These are phyloP conservation scores for Ptiloglossa arizonensis DNA, from an alignment of 1,140 invertebrate species.

Conservation along the genomic window DNA sequence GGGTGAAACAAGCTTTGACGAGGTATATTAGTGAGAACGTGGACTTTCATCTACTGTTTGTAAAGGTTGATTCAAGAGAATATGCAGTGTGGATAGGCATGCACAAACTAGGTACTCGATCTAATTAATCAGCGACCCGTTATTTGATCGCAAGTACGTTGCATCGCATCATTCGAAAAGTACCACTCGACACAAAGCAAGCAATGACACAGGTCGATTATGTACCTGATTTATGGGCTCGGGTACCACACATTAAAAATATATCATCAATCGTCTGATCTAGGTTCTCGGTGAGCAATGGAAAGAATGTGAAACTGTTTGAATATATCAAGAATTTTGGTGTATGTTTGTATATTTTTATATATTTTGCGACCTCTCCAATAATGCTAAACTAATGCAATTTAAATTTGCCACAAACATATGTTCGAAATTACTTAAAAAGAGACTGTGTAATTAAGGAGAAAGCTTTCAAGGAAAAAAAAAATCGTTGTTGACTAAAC, in stretches of 20 bases:
- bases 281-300: neutral
- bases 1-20: slow-evolving; percentile 8
- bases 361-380: no score
- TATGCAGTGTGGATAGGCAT: slow-evolving; percentile 49
- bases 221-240: slow-evolving; percentile 14
- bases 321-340: no score
- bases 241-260: slow-evolving; percentile 10
- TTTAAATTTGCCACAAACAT: no score
- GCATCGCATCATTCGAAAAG: slow-evolving; percentile 68
- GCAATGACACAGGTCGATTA: slow-evolving; percentile 47
- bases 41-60: slow-evolving; percentile 32
- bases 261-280: neutral
- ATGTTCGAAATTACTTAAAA: no score
- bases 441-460: no score
- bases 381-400: no score
- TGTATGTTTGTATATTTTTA: no score
- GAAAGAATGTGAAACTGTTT: no score
- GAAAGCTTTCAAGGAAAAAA: no score
- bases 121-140: slow-evolving; percentile 78
- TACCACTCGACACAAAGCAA: slow-evolving; percentile 64
- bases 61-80: slow-evolving; percentile 17
- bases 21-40: neutral
- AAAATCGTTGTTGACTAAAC: no score
- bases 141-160: slow-evolving; percentile 59
- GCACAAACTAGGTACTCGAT: slow-evolving; percentile 68